Conservation (phyloP, 1,140 invertebrate genomes). For the Cotesia glomerata region DNA sequence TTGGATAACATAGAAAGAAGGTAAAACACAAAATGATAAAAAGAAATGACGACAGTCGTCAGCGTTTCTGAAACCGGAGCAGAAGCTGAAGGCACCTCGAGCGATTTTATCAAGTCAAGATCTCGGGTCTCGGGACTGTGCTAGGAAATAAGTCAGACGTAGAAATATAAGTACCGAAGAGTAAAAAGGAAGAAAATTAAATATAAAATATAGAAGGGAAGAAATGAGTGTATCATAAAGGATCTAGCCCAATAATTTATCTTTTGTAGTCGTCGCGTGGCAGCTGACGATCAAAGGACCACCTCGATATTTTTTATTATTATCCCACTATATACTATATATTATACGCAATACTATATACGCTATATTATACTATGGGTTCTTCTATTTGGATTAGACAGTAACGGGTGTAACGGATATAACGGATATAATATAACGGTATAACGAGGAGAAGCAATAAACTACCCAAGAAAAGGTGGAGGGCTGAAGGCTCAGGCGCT, state of each 20-base stretch:
- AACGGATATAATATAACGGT: too few relatives aligned
- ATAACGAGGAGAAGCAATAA: too few relatives aligned
- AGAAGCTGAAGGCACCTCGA: neutral
- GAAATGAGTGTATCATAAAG: neutral
- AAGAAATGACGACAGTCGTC: conserved; percentile 3
- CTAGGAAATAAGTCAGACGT: neutral
- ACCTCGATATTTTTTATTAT: neutral
- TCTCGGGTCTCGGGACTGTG: neutral
- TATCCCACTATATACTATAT: neutral
- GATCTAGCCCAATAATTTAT: neutral
- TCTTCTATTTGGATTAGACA: too few relatives aligned
- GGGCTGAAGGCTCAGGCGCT: too few relatives aligned
- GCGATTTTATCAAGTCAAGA: neutral
- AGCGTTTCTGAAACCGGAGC: neutral
- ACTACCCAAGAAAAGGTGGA: neutral
- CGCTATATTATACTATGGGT: neutral
- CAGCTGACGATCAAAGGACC: conserved; percentile 2
- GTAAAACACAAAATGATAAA: neutral
- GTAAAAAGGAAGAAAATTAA: neutral
- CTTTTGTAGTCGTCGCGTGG: neutral
- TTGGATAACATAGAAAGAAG: too few relatives aligned
- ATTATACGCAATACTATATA: neutral
- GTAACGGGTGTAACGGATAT: too few relatives aligned
- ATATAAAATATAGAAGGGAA: neutral
- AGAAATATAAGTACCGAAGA: neutral